phyloP scores from a whole-genome alignment of 1,140 invertebrate species.

The Helicoverpa armigera region DNA sequence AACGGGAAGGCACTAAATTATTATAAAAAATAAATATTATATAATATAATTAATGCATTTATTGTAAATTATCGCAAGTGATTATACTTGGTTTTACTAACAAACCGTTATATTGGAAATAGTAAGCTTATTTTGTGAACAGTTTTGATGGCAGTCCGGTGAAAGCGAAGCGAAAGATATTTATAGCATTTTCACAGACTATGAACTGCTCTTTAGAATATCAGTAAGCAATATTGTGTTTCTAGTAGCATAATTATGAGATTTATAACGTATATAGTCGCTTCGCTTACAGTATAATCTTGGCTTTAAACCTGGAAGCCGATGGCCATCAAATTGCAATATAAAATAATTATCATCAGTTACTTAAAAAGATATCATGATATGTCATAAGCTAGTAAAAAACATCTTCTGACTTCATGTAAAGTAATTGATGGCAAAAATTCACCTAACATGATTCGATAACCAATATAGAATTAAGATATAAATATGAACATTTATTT shows the following conservation, averaged over 20 bases:
- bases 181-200: too few relatives aligned
- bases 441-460: constrained; percentile 4
- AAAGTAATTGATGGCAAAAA: neutral
- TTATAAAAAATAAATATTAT: constrained; percentile 3
- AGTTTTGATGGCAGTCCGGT: constrained; percentile 4
- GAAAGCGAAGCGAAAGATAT: neutral
- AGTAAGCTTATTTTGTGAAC: constrained; percentile 3
- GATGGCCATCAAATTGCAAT: neutral
- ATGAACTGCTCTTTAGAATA: neutral
- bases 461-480: constrained; percentile 24
- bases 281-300: too few relatives aligned
- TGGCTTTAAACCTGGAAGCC: too few relatives aligned
- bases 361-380: too few relatives aligned
- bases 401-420: neutral
- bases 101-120: neutral
- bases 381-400: neutral
- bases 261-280: too few relatives aligned
- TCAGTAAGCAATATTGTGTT: neutral
- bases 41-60: constrained; percentile 39
- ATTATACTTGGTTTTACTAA: constrained; percentile 19
- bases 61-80: constrained; percentile 33
- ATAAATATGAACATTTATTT: constrained; percentile 13
- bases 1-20: constrained; percentile 25
- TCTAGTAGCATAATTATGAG: too few relatives aligned
- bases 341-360: neutral